Base-by-base conservation (phyloP, 2,797 vertebrate species). In the Poecilia picta region DNA sequence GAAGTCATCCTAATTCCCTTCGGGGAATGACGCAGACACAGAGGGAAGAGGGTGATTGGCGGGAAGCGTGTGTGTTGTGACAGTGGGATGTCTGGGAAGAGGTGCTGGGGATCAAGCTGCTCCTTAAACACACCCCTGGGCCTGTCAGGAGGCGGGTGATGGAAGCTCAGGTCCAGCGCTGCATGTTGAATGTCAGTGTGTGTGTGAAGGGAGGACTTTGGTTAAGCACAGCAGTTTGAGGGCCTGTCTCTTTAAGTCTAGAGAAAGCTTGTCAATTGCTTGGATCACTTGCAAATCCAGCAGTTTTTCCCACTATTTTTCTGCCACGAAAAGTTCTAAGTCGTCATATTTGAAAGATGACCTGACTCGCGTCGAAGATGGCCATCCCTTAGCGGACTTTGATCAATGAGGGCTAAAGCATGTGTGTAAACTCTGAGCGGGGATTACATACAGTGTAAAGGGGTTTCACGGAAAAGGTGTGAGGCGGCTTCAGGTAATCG, bases 1-100 rank as follows among this genome's bases (percentile, higher is more conserved):
- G 70, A 59, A 91, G 89, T 91, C 83, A 55, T 91, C 83, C 78
- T 88, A 81, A 93, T 92, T 91, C 90, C 85, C 91, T 82, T 83
- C 33, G 74, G 82, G 90, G 86, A 86, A 75, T 41, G 55, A 75
- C 62, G 66, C 70, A 73, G 73, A 83, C 75, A 49, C 57, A 15
- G 64, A 79, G n/a, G 77, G 71, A 57, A 73, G 74, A 25, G 81
- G 79, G 47, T 51, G 78, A 80, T 45, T 80, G 81, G 74, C n/a
- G 6, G 79, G 75, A 57, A 76, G 74, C 66, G 81, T 64, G 80
- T 86, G 79, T 91, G 79, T 86, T 86, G 85, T 89, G 86, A 93
- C 82, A 88, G 85, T 75, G 62, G 75, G 80, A 88, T 83, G 83
- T 89, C 80, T 87, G 82, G 80, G 88, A 78, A 86, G 80, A 80